phyloP scores from a whole-genome alignment of 2,888 invertebrate genomes.

The Platypus cylindrus region DNA sequence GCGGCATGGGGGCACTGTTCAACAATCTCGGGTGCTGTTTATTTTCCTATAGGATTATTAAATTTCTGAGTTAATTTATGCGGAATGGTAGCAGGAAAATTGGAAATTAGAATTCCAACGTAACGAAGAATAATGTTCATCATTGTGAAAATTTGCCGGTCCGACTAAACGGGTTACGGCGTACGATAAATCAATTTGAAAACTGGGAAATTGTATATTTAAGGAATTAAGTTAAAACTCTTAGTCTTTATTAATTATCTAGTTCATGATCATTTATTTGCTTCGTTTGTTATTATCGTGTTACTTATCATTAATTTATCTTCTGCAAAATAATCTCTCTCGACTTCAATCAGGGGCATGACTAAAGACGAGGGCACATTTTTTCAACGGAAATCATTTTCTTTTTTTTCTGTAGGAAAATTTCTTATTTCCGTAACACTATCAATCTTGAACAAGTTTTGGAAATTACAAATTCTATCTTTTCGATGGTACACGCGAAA shows the following conservation, averaged over 20 bases:
- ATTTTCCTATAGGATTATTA: constrained; percentile 29
- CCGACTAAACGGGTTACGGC: constrained; percentile 13
- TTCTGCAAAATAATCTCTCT: constrained; percentile 1
- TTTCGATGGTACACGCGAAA: too few species aligned
- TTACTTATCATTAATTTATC: constrained; percentile 11
- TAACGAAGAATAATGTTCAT: constrained; percentile 25
- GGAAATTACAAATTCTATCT: too few species aligned
- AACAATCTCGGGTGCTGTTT: constrained; percentile 21
- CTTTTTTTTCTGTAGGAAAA: not conserved
- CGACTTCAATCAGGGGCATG: not conserved
- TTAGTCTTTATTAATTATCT: constrained; percentile 15
- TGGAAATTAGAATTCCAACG: constrained; percentile 25
- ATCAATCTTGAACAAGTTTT: too few species aligned
- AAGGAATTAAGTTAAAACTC: constrained; percentile 15
- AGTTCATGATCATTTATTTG: constrained; percentile 14
- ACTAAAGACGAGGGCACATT: not conserved
- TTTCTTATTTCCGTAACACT: not conserved
- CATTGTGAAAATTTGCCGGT: constrained; percentile 26
- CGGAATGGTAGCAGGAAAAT: constrained; percentile 26
- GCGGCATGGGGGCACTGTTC: too few species aligned
- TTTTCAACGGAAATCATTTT: not conserved
- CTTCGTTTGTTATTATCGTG: constrained; percentile 13
- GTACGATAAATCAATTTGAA: constrained; percentile 15
- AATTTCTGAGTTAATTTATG: constrained; percentile 29
- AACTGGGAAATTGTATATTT: constrained; percentile 15